These are phyloP conservation scores for Campoletis raptor DNA, from an alignment of 2,888 invertebrate species.

Conservation along the genomic window DNA sequence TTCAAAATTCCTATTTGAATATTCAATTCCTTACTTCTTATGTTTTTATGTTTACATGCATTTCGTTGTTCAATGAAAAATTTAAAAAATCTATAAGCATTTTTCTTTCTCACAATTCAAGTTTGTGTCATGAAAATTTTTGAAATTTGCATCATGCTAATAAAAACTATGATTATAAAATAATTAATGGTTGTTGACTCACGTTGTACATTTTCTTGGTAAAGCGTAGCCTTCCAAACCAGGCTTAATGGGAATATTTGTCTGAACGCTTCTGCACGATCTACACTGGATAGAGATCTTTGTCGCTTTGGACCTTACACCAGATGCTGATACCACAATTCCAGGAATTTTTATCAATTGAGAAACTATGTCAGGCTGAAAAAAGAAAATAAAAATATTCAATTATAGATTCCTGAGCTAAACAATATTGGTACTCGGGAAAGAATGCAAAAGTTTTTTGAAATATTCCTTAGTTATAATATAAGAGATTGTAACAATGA, in stretches of 20 bases:
- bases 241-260: conserved; percentile 96
- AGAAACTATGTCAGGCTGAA: conserved; percentile 96
- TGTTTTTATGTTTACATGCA: too few species aligned
- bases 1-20: background rate
- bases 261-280: conserved; percentile 95
- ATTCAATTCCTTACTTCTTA: too few species aligned
- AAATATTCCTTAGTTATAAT: background rate
- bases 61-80: too few species aligned
- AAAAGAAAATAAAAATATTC: conserved; percentile 72
- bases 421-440: background rate
- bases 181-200: conserved; percentile 83
- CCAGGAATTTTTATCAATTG: conserved; percentile 97
- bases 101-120: too few species aligned
- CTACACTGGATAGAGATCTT: conserved; percentile 98
- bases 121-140: background rate
- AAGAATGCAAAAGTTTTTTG: background rate
- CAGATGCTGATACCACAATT: conserved; percentile 97
- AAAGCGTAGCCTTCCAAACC: conserved; percentile 98
- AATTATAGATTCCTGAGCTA: background rate
- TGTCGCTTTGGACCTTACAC: conserved; percentile 97
- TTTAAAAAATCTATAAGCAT: too few species aligned
- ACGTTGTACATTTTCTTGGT: conserved; percentile 97
- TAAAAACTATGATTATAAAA: background rate
- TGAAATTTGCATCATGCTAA: background rate
- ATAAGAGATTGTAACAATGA: background rate